Evolutionary conservation across 2,888 invertebrate species (phyloP).

Genomic region (Hirudinaria manillensis): DNA sequence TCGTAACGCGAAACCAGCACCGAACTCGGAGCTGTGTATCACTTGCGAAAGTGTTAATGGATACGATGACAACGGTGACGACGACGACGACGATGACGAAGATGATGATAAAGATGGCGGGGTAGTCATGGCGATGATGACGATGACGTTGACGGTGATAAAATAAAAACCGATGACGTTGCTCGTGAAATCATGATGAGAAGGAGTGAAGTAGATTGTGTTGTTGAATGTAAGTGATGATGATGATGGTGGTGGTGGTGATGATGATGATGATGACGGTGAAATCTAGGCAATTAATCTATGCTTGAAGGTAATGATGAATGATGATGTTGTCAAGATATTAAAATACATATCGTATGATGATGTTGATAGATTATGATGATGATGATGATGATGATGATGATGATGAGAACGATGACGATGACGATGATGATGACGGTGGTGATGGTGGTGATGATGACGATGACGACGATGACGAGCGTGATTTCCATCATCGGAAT

Average conservation of each 20-base stretch:
- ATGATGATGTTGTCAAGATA: too few relatives aligned
- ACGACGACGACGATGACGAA: neutral
- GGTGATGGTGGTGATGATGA: neutral
- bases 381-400: neutral
- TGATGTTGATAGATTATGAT: too few relatives aligned
- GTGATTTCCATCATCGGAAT: too few relatives aligned
- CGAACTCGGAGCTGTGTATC: neutral
- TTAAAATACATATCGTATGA: too few relatives aligned
- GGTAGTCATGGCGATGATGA: neutral
- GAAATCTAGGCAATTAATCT: neutral
- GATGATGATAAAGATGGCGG: neutral
- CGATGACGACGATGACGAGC: neutral
- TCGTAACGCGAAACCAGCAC: neutral
- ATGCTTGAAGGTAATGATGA: too few relatives aligned
- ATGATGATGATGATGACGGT: constrained; percentile 18
- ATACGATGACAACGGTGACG: neutral
- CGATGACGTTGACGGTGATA: neutral
- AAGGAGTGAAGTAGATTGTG: too few relatives aligned
- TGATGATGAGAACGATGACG: neutral
- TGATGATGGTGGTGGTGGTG: neutral
- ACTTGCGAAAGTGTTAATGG: neutral
- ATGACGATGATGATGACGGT: neutral
- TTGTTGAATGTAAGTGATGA: neutral
- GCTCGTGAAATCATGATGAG: neutral
- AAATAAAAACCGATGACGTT: neutral